Conservation (phyloP, 1,140 invertebrate genomes). For the Oscheius sp. region DNA sequence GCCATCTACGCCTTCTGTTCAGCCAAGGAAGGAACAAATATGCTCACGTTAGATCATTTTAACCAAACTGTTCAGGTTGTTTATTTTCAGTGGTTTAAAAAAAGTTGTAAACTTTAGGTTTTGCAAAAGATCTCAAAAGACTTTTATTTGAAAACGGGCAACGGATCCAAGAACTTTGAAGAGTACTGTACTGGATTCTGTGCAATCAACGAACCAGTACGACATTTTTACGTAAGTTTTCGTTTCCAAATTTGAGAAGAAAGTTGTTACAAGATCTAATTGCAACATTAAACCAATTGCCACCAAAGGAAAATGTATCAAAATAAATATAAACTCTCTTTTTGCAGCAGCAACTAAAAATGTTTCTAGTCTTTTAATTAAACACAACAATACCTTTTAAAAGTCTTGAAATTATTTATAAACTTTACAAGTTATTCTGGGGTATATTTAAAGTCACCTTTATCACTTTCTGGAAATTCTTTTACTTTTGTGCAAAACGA, state of each 20-base stretch:
- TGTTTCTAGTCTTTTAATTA: too few relatives aligned
- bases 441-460: too few relatives aligned
- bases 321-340: too few relatives aligned
- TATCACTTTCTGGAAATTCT: too few relatives aligned
- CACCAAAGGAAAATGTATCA: too few relatives aligned
- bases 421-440: too few relatives aligned
- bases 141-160: slow-evolving; percentile 43
- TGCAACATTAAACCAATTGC: background rate
- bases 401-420: too few relatives aligned
- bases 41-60: slow-evolving; percentile 53
- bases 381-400: too few relatives aligned
- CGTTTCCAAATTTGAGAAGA: background rate
- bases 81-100: background rate
- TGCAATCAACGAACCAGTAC: slow-evolving; percentile 56
- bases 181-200: slow-evolving; percentile 58
- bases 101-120: slow-evolving; percentile 37
- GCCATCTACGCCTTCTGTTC: slow-evolving; percentile 54
- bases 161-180: slow-evolving; percentile 43
- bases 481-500: too few relatives aligned
- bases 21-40: slow-evolving; percentile 52
- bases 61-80: slow-evolving; percentile 52
- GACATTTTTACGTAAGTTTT: slow-evolving; percentile 58
- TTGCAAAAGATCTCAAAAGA: slow-evolving; percentile 50
- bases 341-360: too few relatives aligned
- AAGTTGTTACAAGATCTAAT: background rate